Evolutionary conservation across 2,888 invertebrate species (phyloP), one percentile per base, ranked within the genome.

Genomic region (Fragum fragum): DNA sequence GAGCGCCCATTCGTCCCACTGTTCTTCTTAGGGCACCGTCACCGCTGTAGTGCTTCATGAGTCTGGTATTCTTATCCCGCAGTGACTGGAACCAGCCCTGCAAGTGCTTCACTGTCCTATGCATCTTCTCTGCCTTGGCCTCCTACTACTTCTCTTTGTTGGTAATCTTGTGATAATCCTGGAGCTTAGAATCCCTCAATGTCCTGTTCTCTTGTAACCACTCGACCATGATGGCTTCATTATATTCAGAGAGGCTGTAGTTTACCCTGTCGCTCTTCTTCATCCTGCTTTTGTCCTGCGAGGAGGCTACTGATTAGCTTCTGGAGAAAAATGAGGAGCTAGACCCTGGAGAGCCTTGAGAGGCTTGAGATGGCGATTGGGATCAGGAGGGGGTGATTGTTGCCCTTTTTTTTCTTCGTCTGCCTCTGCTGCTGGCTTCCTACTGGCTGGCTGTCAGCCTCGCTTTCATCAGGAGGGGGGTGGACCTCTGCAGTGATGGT

Each of bases 201-300:
- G 42, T 42, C 42, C 42, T 42, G 42, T 42, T 42, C 42, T 42
- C 42, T 42, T 42, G 42, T 42, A 42, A 42, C 42, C 42, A 42
- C 42, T 42, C 16, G 42, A 42, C 42, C 42, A 42, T 42, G 42
- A 42, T 42, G 42, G 42, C 16, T 16, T 42, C 42, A 42, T 42
- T 16, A 42, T 7, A 42, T 42, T 42, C 42, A 42, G 42, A 42
- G 42, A 42, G 42, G 42, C 11, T 42, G 42, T 16, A 42, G 9
- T 42, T n/a, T n/a, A n/a, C n/a, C n/a, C n/a, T n/a, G n/a, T n/a
- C n/a, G n/a, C n/a, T n/a, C n/a, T n/a, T n/a, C 42, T 42, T 42
- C 42, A 42, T 42, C 42, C 16, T 42, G 42, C 42, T 16, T 42
- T 42, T 42, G 42, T 42, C 42, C 16, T 9, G 42, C 16, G 42